Base-by-base conservation (phyloP, 2,888 invertebrate species). In the Ichneumon xanthorius region DNA sequence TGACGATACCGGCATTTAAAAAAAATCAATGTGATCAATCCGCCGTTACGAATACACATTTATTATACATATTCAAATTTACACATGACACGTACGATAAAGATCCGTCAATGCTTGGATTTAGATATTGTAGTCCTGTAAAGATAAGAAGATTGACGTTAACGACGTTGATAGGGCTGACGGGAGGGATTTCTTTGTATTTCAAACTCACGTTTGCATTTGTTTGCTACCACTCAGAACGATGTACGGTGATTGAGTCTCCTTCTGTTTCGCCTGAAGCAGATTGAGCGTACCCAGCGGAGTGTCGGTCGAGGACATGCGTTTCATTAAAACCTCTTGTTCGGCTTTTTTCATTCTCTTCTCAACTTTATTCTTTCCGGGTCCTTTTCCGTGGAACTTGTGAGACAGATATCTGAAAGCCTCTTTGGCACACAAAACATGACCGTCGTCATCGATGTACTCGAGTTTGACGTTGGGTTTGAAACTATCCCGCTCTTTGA, bases 341-440 rank as follows among this genome's bases (percentile, higher is more conserved):
- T 98, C 97, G 87, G 96, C 95, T 94, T 99, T 99, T 94, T 99
- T 98, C 94, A 98, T 96, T 88, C 99, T 96, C 93, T 99, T 99
- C 94, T 99, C 99, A 90, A 97, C 96, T 95, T 99, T 99, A 95
- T 99, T 99, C 94, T 99, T 99, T 78, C 99, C 99, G 26, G 99
- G 99, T 1, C 99, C 99, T 95, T 99, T 99, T 76, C 99, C 99
- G 95, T 99, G 99, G 95, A 99, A 99, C 95, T 99, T 99, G 94
- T 99, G 99, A 33, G 98, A 99, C 78, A 99, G 95, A 95, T 98
- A 98, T 88, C 98, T 96, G 95, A 99, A 99, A 70, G 99, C 99
- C 95, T 99, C 99, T 94, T 99, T 99, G 80, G 97, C 97, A 91
- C 97, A 97, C 84, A 99, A 96, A 89, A 97, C 96, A 80, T 98